These are phyloP conservation scores for Thera britannica DNA, from an alignment of 2,888 invertebrate species.

Conservation along the genomic window DNA sequence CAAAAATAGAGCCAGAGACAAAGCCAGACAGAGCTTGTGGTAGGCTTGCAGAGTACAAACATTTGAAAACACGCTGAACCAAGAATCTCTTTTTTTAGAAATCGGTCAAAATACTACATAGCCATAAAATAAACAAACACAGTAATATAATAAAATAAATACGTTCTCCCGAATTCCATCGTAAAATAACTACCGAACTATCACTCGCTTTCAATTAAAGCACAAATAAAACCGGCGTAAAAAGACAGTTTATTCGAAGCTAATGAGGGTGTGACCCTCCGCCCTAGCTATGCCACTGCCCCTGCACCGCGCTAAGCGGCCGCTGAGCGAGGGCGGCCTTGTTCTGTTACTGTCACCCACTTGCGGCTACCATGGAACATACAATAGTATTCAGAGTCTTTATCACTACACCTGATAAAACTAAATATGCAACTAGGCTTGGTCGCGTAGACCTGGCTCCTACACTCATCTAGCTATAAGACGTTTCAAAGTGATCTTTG, in stretches of 20 bases:
- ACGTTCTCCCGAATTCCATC: conserved; percentile 5
- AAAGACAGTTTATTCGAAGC: conserved; percentile 71
- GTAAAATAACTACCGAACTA: conserved; percentile 47
- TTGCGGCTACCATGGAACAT: conserved; percentile 5
- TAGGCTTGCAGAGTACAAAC: too few species aligned
- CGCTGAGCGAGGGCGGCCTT: conserved; percentile 34
- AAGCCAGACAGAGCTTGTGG: too few species aligned
- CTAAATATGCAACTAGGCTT: too few species aligned
- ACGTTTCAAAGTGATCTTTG: too few species aligned
- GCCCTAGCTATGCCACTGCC: conserved; percentile 21
- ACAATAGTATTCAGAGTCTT: not conserved
- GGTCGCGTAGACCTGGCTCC: too few species aligned
- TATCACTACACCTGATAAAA: conserved; percentile 1
- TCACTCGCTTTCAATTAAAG: conserved; percentile 63
- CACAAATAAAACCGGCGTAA: conserved; percentile 67
- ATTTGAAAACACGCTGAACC: too few species aligned
- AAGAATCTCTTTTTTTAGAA: too few species aligned
- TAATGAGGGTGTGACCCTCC: conserved; percentile 71
- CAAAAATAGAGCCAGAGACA: too few species aligned
- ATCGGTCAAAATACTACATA: not conserved
- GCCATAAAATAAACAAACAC: conserved; percentile 4
- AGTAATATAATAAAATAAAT: not conserved
- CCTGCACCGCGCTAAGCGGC: conserved; percentile 31
- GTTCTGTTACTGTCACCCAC: conserved; percentile 27
- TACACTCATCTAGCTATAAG: too few species aligned